Conservation (phyloP, 2,797 vertebrate species). For the Numenius phaeopus region DNA sequence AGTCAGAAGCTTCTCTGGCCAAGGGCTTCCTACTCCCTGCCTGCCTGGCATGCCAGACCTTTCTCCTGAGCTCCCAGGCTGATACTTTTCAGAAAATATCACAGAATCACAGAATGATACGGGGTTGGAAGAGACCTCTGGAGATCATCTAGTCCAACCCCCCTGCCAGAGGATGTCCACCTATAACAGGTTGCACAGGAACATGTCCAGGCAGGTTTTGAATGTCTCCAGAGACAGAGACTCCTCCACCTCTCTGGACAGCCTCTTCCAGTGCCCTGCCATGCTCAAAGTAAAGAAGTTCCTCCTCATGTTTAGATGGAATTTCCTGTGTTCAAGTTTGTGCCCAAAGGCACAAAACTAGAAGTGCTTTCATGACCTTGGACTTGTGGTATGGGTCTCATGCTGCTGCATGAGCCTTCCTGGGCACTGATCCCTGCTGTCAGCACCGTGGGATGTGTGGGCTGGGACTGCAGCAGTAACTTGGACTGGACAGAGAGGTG, state of each 20-base stretch:
- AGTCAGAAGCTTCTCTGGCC: not conserved
- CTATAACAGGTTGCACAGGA: too few species aligned
- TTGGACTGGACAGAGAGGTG: not conserved
- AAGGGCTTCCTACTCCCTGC: not conserved
- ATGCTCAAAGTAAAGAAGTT: too few species aligned
- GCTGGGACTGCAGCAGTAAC: not conserved
- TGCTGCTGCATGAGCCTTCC: not conserved
- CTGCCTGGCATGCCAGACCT: not conserved
- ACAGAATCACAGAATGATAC: too few species aligned
- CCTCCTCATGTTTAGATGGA: too few species aligned
- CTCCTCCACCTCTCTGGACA: too few species aligned
- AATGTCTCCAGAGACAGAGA: too few species aligned
- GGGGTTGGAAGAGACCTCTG: too few species aligned
- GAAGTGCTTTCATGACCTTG: not conserved
- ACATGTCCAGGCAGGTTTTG: too few species aligned
- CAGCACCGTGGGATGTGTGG: accelerated
- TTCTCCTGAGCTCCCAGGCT: not conserved
- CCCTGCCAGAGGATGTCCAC: too few species aligned
- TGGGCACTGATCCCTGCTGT: not conserved
- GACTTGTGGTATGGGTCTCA: not conserved
- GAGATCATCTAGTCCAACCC: too few species aligned
- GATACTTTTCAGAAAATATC: not conserved
- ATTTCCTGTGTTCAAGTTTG: too few species aligned
- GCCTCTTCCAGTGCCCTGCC: too few species aligned
- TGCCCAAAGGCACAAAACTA: not conserved